phyloP scores from a whole-genome alignment of 1,140 invertebrate genomes.

The Zaprionus ornatus region DNA sequence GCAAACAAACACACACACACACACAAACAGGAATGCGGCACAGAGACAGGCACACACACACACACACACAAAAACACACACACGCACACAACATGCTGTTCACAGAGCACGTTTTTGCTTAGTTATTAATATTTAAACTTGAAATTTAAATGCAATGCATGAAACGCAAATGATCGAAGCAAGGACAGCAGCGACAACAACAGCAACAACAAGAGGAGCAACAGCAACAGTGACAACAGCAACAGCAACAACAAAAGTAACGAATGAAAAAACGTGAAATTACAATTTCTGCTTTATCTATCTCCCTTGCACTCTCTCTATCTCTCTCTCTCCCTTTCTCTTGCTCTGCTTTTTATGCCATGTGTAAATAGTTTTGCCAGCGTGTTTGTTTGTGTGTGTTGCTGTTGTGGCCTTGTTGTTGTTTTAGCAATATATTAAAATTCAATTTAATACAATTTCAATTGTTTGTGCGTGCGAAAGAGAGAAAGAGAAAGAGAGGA shows the following conservation, averaged over 20 bases:
- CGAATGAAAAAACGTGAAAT: constrained; percentile 27
- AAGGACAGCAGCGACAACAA: constrained; percentile 15
- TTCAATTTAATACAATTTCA: constrained; percentile 80
- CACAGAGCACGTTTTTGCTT: constrained; percentile 45
- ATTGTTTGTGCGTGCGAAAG: constrained; percentile 69
- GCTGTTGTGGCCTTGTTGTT: constrained; percentile 42
- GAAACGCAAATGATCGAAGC: constrained; percentile 51
- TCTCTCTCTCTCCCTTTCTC: neutral
- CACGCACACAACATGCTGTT: neutral
- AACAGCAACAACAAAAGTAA: constrained; percentile 6
- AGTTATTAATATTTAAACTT: constrained; percentile 76
- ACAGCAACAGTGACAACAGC: neutral
- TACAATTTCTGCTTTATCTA: constrained; percentile 35
- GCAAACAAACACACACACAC: constrained; percentile 25
- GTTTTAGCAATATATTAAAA: constrained; percentile 76
- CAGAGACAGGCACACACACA: neutral
- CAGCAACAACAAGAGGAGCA: neutral
- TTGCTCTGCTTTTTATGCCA: constrained; percentile 16
- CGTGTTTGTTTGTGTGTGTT: constrained; percentile 28
- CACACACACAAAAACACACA: constrained; percentile 7
- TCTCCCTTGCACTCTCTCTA: neutral
- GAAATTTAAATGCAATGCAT: constrained; percentile 75
- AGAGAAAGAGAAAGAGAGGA: neutral
- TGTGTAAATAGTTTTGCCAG: constrained; percentile 34
- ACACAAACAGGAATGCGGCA: neutral